Evolutionary conservation across 2,113 vertebrate genomes (phyloP).

Genomic region (Polypterus bichir): DNA sequence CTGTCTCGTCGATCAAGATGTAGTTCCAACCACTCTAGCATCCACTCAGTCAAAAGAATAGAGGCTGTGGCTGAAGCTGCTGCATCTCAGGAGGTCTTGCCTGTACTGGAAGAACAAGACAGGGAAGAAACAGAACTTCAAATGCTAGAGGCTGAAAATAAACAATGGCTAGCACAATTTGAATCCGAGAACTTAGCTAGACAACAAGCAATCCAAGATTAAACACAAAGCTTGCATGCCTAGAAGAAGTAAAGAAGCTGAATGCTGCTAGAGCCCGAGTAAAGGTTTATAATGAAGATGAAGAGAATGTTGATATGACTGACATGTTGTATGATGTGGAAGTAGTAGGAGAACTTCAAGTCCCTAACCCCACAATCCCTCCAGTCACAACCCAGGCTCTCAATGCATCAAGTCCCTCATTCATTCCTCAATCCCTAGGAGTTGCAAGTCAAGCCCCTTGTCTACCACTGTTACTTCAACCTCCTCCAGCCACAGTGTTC

Average conservation of each 20-base stretch:
- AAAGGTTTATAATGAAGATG: constrained; percentile 13
- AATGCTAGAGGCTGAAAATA: constrained; percentile 14
- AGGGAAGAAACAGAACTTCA: constrained; percentile 15
- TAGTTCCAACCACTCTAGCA: constrained; percentile 10
- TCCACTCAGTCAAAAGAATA: constrained; percentile 7
- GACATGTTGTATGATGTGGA: too few species aligned
- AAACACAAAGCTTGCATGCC: constrained; percentile 12
- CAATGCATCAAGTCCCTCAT: too few species aligned
- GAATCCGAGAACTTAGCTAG: constrained; percentile 16
- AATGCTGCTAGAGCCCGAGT: constrained; percentile 13
- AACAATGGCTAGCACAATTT: constrained; percentile 10
- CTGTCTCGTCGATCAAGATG: constrained; percentile 10
- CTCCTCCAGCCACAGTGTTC: too few species aligned
- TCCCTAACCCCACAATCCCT: too few species aligned
- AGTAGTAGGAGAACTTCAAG: too few species aligned
- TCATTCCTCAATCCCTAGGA: too few species aligned
- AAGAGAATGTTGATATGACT: constrained; percentile 1
- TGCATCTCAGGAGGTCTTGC: constrained; percentile 17
- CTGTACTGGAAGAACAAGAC: constrained; percentile 19
- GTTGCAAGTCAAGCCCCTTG: too few species aligned
- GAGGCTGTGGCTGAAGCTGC: constrained; percentile 20
- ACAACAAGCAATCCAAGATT: constrained; percentile 19
- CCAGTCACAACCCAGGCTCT: too few species aligned
- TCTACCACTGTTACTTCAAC: too few species aligned
- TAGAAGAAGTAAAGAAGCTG: constrained; percentile 21